Evolutionary conservation across 2,888 invertebrate species (phyloP).

Genomic region (Cartodere bifasciata): DNA sequence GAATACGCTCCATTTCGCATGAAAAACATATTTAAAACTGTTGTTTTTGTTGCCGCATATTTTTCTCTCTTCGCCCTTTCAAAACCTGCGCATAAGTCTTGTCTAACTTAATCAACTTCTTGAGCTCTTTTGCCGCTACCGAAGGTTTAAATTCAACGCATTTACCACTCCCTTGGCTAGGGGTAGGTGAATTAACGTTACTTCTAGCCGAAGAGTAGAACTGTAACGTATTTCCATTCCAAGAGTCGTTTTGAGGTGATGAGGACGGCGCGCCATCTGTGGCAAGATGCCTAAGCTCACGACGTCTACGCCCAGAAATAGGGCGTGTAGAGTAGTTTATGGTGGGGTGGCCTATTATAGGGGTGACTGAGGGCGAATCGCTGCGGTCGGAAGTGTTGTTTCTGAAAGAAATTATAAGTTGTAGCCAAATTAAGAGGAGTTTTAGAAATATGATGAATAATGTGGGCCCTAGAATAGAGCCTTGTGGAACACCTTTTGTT

Average conservation of each 20-base stretch:
- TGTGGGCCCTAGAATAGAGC: no score
- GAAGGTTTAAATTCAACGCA: slow-evolving; percentile 47
- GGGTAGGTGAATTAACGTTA: slow-evolving; percentile 42
- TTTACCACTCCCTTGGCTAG: slow-evolving; percentile 39
- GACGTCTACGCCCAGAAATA: slow-evolving; percentile 30
- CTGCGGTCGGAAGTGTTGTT: slow-evolving; percentile 50
- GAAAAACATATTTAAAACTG: no score
- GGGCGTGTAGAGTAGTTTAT: slow-evolving; percentile 46
- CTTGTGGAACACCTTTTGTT: no score
- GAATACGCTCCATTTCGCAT: no score
- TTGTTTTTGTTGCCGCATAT: no score
- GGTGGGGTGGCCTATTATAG: slow-evolving; percentile 45
- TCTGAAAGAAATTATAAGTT: no score
- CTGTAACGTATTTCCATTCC: slow-evolving; percentile 61
- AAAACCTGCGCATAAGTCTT: slow-evolving; percentile 72
- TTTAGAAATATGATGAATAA: no score
- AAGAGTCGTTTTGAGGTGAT: slow-evolving; percentile 32
- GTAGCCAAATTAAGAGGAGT: no score
- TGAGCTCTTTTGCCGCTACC: slow-evolving; percentile 70
- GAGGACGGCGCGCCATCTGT: slow-evolving; percentile 23
- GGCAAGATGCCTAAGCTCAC: slow-evolving; percentile 47
- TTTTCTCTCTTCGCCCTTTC: slow-evolving; percentile 9
- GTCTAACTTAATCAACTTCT: slow-evolving; percentile 67
- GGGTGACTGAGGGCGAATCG: slow-evolving; percentile 57
- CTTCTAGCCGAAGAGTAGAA: slow-evolving; percentile 46